phyloP scores from a whole-genome alignment of 2,113 vertebrate genomes.

The Butastur rufipennis region DNA sequence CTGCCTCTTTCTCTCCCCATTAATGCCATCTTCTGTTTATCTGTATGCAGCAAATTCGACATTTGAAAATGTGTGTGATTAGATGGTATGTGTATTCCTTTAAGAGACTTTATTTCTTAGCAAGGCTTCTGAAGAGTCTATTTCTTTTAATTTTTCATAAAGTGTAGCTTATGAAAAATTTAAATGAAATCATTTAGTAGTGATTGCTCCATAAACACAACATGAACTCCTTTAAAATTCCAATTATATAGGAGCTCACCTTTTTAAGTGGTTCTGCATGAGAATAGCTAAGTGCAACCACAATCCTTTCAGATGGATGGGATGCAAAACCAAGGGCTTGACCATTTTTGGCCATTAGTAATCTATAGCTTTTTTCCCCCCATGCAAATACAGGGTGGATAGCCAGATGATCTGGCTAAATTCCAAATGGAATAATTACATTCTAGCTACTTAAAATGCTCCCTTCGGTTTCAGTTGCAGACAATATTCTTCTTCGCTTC shows the following conservation, averaged over 20 bases:
- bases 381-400: neutral
- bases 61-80: neutral
- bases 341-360: neutral
- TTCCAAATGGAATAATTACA: slow-evolving; percentile 6
- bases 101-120: slow-evolving; percentile 46
- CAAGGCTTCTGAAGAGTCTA: slow-evolving; percentile 48
- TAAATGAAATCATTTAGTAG: slow-evolving; percentile 70
- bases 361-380: neutral
- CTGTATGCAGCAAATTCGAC: neutral
- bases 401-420: neutral
- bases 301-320: neutral
- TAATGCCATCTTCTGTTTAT: neutral
- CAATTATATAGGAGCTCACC: slow-evolving; percentile 59
- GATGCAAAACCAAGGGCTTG: neutral
- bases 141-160: slow-evolving; percentile 71
- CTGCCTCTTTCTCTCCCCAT: neutral
- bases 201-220: slow-evolving; percentile 66
- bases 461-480: neutral
- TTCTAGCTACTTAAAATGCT: neutral
- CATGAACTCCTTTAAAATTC: slow-evolving; percentile 65
- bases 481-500: neutral
- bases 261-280: slow-evolving; percentile 46
- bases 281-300: neutral
- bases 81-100: neutral
- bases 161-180: slow-evolving; percentile 66